Percentiles rank a stretch among this genome's conserved stretches.
Conservation (phyloP, 2,888 invertebrate genomes). For the Chironomus riparius region DNA sequence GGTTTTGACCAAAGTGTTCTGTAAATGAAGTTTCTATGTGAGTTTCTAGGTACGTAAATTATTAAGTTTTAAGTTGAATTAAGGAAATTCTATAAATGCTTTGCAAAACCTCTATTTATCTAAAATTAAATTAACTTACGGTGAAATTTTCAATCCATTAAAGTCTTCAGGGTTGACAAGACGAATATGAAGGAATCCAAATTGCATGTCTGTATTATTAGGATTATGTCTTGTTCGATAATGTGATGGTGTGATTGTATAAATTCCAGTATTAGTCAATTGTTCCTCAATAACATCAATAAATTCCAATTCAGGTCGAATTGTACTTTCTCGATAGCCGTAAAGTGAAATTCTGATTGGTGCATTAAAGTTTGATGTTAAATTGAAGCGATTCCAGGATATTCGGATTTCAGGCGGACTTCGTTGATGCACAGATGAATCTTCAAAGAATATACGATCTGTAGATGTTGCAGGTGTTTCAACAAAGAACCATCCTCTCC, state of each 20-base stretch:
- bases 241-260: conserved; percentile 62
- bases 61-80: too few species aligned
- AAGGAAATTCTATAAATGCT: too few species aligned
- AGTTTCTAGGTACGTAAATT: too few species aligned
- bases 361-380: conserved; percentile 69
- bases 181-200: conserved; percentile 82
- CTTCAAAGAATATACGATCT: conserved; percentile 74
- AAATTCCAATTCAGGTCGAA: conserved; percentile 68
- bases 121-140: conserved; percentile 53
- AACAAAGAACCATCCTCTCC: conserved; percentile 85
- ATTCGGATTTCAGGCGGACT: conserved; percentile 66
- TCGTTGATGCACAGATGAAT: conserved; percentile 60
- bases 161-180: conserved; percentile 65
- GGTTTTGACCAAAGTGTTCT: conserved; percentile 82
- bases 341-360: conserved; percentile 73
- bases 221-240: conserved; percentile 61
- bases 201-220: conserved; percentile 63
- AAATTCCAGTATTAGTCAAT: conserved; percentile 58
- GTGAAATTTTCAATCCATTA: conserved; percentile 56
- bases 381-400: conserved; percentile 76
- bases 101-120: too few species aligned
- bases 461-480: conserved; percentile 84
- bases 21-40: conserved; percentile 28
- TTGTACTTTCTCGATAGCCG: conserved; percentile 82
- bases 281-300: conserved; percentile 65